These are phyloP conservation scores for Clarias laeviceps DNA, from an alignment of 2,797 vertebrate species.

Conservation along the genomic window DNA sequence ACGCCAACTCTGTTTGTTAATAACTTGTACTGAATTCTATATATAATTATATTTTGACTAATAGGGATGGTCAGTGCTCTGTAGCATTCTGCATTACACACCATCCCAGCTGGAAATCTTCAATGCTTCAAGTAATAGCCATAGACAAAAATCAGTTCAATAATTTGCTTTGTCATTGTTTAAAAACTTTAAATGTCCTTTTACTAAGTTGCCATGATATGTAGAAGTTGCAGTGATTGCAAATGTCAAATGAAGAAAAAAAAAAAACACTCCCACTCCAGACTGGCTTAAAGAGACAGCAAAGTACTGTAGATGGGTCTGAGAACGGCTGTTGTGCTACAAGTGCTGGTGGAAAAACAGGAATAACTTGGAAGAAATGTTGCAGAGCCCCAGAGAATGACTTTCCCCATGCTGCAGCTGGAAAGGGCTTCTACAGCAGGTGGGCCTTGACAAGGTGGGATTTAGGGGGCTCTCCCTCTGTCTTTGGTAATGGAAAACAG, in stretches of 20 bases:
- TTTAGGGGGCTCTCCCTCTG: conserved; percentile 41
- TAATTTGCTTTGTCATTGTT: background rate
- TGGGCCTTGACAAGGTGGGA: conserved; percentile 53
- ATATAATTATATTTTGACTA: background rate
- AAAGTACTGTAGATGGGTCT: background rate
- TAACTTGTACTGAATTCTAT: background rate
- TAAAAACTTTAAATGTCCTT: background rate
- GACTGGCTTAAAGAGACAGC: background rate
- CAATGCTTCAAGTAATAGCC: background rate
- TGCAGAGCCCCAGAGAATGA: conserved; percentile 34
- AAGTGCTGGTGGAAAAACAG: conserved; percentile 16
- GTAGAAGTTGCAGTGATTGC: conserved; percentile 8
- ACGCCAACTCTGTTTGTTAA: background rate
- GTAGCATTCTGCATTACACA: background rate
- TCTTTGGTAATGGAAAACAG: conserved; percentile 72
- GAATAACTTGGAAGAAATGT: conserved; percentile 36
- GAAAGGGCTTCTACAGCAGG: conserved; percentile 53
- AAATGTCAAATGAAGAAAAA: background rate
- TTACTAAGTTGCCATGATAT: background rate
- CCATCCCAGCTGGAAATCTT: background rate
- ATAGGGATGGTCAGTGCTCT: background rate
- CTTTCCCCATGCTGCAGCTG: conserved; percentile 47
- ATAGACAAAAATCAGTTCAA: background rate
- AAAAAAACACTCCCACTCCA: background rate
- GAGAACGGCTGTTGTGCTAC: conserved; percentile 9